Evolutionary conservation across 2,888 invertebrate species (phyloP), one percentile per base, ranked within the genome.

Genomic region (Drosophila formosana): DNA sequence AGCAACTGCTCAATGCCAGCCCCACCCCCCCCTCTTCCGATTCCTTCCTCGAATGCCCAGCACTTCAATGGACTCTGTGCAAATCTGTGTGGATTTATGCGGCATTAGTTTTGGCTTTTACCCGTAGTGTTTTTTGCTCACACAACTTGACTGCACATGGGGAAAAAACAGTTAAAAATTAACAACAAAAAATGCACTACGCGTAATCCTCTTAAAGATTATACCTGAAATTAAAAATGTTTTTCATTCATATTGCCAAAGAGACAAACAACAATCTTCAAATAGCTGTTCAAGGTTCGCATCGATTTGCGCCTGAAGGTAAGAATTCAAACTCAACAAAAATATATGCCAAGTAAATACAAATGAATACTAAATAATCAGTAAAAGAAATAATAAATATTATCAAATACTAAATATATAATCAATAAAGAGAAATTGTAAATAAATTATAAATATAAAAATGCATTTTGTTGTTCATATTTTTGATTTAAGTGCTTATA

Each of bases 11-110:
- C 70, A 58, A 43, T 51, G 2, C 4, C 6, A 3, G n/a, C n/a
- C n/a, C n/a, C 28, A 1, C 34, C 23, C 6, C 7, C 28, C 2
- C 23, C 2, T 1, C n/a, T 9, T 5, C 6, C 3, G 23, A 30
- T 1, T 4, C 1, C 58, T 53, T 32, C 41, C 18, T 18, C 18
- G 18, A 18, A 18, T 47, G 23, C 61, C 52, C 72, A 57, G 30
- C 74, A 69, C 64, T 83, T 78, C 72, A 74, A 72, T 74, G 70
- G 72, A 57, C 67, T 74, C 37, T 64, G 79, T 46, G 63, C 51
- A 80, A 83, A 83, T 86, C 81, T 70, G 26, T 70, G 26, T 64
- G 75, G 75, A 72, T 74, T 82, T 78, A 73, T 76, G 39, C 57
- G 66, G 71, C 65, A 71, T 75, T 81, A 70, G 57, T 52, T 61